Base-by-base conservation (phyloP, 2,888 invertebrate species). In the Ryuthela nishihirai region DNA sequence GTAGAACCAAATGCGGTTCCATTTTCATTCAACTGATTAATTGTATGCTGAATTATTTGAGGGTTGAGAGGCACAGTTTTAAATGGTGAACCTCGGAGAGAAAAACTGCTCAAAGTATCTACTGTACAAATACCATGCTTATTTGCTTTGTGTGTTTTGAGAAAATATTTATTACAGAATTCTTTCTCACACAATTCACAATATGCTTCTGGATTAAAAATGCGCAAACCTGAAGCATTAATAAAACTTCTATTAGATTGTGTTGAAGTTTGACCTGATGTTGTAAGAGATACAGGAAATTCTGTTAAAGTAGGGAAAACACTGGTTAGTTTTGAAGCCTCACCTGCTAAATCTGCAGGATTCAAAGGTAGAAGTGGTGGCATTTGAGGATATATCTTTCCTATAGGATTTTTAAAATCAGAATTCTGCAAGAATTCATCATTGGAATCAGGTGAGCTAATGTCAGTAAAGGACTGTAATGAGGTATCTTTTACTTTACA, bases 101-200 rank as follows among this genome's bases (percentile, higher is more conserved):
- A 45, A 32, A 46, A 45, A n/a, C n/a, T 42, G 21, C 36, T 44
- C 36, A 24, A 43, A 44, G 42, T 62, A 38, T 72, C 72, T 49
- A 79, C 83, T 60, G 83, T 83, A 72, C 90, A 91, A 67, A 97
- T 92, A 25, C 94, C 94, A 75, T 98, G 97, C 72, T 94, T 95
- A 75, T 95, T 95, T 29, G 95, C 92, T 75, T 93, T 92, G 78
- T 98, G 97, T 54, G 97, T 97, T 76, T 97, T 95, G 21, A 98
- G 80, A 76, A 95, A 97, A 78, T 97, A 95, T 74, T 95, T 95
- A 79, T 97, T 95, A 78, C 95, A 97, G 76, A 98, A 97, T 77
- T 97, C 97, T 74, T 95, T 93, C 78, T 95, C 93, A 80, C 98
- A 98, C 55, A 95, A 81, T 73, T 94, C 92, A 76, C 98, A 98